Conservation (phyloP, 2,888 invertebrate genomes). For the Entomobrya multifasciata region DNA sequence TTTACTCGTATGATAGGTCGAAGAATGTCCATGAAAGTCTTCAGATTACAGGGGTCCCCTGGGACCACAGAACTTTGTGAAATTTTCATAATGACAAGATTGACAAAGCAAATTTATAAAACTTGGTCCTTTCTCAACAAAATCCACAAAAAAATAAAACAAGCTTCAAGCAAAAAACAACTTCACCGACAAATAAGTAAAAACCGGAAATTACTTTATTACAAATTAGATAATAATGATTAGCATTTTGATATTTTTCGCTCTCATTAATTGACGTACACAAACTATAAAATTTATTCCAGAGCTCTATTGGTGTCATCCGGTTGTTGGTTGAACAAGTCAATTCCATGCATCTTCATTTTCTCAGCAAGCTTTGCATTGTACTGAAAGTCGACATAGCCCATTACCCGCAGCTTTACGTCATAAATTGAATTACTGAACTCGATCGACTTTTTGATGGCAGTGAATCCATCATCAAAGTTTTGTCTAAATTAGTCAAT, state of each 20-base stretch:
- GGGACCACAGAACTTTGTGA: not conserved
- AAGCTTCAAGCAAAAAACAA: no score
- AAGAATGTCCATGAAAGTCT: conserved; percentile 68
- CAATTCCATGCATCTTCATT: conserved; percentile 43
- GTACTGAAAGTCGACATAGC: conserved; percentile 61
- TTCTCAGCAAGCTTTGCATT: conserved; percentile 47
- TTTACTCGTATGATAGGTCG: conserved; percentile 75
- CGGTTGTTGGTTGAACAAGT: not conserved
- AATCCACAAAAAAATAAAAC: no score
- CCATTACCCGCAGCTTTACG: conserved; percentile 49
- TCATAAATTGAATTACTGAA: conserved; percentile 53
- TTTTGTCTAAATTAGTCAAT: conserved; percentile 57
- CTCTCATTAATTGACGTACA: not conserved
- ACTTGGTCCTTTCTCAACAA: not conserved
- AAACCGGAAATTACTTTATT: not conserved
- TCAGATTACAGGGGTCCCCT: not conserved
- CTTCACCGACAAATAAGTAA: not conserved
- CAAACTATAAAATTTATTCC: not conserved
- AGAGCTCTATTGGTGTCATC: conserved; percentile 14
- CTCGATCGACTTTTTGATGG: conserved; percentile 64
- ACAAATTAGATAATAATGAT: not conserved
- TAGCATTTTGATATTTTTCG: no score
- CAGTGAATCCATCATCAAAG: conserved; percentile 58
- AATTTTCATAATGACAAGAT: not conserved
- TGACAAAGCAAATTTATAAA: not conserved